phyloP scores from a whole-genome alignment of 1,140 invertebrate genomes.

The Drosophila neocordata region DNA sequence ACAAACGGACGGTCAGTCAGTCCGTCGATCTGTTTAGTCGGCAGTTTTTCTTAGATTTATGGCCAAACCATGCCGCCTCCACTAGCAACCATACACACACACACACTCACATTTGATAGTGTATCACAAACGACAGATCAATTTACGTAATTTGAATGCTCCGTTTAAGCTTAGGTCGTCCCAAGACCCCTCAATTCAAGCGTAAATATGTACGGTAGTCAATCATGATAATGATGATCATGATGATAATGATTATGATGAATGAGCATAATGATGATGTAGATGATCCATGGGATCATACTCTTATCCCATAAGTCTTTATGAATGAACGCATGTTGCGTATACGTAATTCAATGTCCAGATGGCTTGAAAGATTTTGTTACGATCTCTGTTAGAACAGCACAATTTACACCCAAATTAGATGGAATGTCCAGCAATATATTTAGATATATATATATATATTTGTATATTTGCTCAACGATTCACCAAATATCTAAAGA shows the following conservation, averaged over 20 bases:
- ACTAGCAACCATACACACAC: background rate
- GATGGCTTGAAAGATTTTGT: background rate
- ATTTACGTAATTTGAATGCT: slow-evolving; percentile 71
- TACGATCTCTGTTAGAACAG: background rate
- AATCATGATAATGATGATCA: slow-evolving; percentile 30
- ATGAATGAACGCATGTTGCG: slow-evolving; percentile 40
- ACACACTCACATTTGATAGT: slow-evolving; percentile 42
- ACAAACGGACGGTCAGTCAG: background rate
- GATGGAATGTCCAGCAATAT: slow-evolving; percentile 36
- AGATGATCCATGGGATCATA: slow-evolving; percentile 30
- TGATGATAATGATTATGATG: slow-evolving; percentile 15
- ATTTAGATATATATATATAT: too few species aligned
- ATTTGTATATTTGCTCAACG: background rate
- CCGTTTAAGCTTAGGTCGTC: slow-evolving; percentile 46
- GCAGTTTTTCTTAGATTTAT: background rate
- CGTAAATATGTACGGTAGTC: slow-evolving; percentile 27
- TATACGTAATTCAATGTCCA: slow-evolving; percentile 8
- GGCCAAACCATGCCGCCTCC: background rate
- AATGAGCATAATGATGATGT: slow-evolving; percentile 23
- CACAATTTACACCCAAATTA: slow-evolving; percentile 15
- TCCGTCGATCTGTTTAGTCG: background rate
- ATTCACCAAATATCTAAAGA: background rate
- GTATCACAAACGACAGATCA: slow-evolving; percentile 58
- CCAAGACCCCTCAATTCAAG: slow-evolving; percentile 5
- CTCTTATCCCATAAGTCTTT: slow-evolving; percentile 26